Evolutionary conservation across 2,797 vertebrate genomes (phyloP).

Genomic region (Lepilemur septentrionalis): DNA sequence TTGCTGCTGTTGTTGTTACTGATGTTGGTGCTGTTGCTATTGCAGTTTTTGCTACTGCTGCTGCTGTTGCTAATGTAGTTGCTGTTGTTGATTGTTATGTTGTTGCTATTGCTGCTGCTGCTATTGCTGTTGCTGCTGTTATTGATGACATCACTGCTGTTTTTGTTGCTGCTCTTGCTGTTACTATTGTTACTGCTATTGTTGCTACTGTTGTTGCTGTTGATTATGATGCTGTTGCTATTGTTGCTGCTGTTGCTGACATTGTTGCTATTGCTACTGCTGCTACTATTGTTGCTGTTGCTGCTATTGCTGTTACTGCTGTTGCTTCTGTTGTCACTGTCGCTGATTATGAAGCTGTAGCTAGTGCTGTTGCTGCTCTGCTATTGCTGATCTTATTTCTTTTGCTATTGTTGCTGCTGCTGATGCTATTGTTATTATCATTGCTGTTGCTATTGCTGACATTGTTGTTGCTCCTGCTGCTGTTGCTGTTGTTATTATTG

Average conservation of each 20-base stretch:
- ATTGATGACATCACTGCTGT: not conserved
- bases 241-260: not conserved
- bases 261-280: fast-evolving
- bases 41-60: fast-evolving
- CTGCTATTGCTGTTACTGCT: fast-evolving
- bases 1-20: fast-evolving
- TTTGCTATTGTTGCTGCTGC: no score
- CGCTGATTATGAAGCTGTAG: fast-evolving
- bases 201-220: fast-evolving
- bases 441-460: fast-evolving
- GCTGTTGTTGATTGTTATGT: no score
- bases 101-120: fast-evolving
- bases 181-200: fast-evolving
- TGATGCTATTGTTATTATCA: no score
- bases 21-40: fast-evolving
- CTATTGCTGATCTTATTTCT: no score
- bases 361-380: fast-evolving
- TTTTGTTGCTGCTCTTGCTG: fast-evolving
- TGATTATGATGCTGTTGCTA: fast-evolving
- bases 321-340: fast-evolving
- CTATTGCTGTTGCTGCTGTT: fast-evolving
- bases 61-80: fast-evolving
- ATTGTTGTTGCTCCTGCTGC: fast-evolving
- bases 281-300: fast-evolving
- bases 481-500: fast-evolving